Evolutionary conservation across 2,888 invertebrate genomes (phyloP).

Genomic region (Apeira syringaria): DNA sequence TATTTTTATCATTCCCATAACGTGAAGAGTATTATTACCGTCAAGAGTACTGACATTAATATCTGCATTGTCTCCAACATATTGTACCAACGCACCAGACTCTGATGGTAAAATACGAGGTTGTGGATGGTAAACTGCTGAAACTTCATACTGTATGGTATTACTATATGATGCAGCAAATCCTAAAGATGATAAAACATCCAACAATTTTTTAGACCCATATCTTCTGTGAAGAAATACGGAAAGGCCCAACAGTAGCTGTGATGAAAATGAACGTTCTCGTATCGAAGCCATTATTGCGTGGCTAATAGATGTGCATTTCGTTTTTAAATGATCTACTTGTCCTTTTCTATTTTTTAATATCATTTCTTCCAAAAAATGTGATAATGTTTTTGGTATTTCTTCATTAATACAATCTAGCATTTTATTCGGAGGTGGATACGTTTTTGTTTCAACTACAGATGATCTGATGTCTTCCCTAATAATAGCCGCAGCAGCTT

Average conservation of each 20-base stretch:
- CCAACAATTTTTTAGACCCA: slow-evolving; percentile 44
- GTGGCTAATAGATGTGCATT: slow-evolving; percentile 48
- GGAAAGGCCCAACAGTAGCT: slow-evolving; percentile 38
- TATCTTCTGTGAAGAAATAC: slow-evolving; percentile 41
- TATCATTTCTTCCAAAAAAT: slow-evolving; percentile 45
- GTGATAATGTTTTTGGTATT: slow-evolving; percentile 39
- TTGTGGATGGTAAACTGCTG: slow-evolving; percentile 42
- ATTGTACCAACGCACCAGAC: slow-evolving; percentile 42
- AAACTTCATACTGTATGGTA: slow-evolving; percentile 39
- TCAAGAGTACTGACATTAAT: slow-evolving; percentile 3
- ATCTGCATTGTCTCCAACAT: slow-evolving; percentile 34
- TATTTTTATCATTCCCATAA: slow-evolving; percentile 25
- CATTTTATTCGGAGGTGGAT: slow-evolving; percentile 49
- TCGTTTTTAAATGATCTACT: slow-evolving; percentile 41
- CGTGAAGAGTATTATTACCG: slow-evolving; percentile 3
- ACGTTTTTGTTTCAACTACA: slow-evolving; percentile 44
- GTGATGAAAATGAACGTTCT: slow-evolving; percentile 37
- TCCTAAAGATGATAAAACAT: slow-evolving; percentile 45
- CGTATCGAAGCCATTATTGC: slow-evolving; percentile 41
- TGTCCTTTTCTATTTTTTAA: slow-evolving; percentile 36
- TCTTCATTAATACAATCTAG: slow-evolving; percentile 31
- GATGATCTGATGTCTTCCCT: slow-evolving; percentile 50
- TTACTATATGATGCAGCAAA: slow-evolving; percentile 46
- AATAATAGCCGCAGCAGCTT: slow-evolving; percentile 54
- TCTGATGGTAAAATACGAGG: slow-evolving; percentile 48